These are phyloP conservation scores for Antheraea pernyi DNA, from an alignment of 1,140 invertebrate species.

Conservation along the genomic window DNA sequence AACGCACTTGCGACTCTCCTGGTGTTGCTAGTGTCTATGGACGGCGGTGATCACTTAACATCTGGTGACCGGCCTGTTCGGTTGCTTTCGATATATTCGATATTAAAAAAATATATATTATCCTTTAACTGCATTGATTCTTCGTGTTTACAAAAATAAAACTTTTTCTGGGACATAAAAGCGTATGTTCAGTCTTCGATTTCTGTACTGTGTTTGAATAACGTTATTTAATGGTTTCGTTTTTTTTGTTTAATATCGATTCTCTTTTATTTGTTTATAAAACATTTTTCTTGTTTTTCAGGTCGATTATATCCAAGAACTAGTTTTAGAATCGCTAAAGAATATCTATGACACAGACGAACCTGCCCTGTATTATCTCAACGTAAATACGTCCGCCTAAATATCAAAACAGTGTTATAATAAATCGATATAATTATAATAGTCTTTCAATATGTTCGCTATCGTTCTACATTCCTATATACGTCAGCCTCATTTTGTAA, in stretches of 20 bases:
- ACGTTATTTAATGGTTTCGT: background rate
- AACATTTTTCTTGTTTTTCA: slow-evolving; percentile 31
- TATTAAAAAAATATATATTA: too few species aligned
- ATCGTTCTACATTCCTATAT: background rate
- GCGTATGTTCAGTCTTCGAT: too few species aligned
- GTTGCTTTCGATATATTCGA: too few species aligned
- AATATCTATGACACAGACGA: slow-evolving; percentile 54
- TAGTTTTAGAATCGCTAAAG: slow-evolving; percentile 49
- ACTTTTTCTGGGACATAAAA: too few species aligned
- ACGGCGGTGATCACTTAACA: too few species aligned
- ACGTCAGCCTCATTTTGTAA: slow-evolving; percentile 1
- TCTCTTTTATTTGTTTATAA: too few species aligned
- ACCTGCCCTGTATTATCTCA: slow-evolving; percentile 54
- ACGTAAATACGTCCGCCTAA: slow-evolving; percentile 29
- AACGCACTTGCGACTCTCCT: too few species aligned
- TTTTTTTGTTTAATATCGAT: background rate
- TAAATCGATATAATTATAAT: slow-evolving; percentile 1
- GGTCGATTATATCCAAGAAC: slow-evolving; percentile 57
- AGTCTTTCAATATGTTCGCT: slow-evolving; percentile 3
- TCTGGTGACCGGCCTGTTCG: too few species aligned
- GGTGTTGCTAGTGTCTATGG: too few species aligned
- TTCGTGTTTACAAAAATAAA: too few species aligned
- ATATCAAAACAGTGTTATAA: background rate
- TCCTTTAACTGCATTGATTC: too few species aligned
- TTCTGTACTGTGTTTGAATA: background rate